These are phyloP conservation scores for Megastigmus dorsalis DNA, from an alignment of 2,888 invertebrate species.

Conservation along the genomic window DNA sequence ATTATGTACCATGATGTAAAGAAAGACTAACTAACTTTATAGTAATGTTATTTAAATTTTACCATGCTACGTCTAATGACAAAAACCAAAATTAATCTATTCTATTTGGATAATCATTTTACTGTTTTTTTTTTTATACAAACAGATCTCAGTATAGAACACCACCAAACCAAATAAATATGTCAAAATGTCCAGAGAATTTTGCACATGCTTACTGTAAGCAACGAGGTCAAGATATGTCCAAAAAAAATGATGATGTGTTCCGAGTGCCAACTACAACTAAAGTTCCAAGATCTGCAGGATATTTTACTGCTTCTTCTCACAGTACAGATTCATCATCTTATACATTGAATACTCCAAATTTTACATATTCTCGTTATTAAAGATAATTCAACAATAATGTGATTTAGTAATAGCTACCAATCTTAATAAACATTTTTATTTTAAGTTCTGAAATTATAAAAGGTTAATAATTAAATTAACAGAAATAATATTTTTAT, in stretches of 20 bases:
- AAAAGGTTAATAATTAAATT: neutral
- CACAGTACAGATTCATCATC: conserved; percentile 14
- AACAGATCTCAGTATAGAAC: conserved; percentile 25
- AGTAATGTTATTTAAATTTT: neutral
- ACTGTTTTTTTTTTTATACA: neutral
- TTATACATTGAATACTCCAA: conserved; percentile 9
- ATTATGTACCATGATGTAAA: neutral
- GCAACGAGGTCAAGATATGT: neutral
- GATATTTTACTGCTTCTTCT: conserved; percentile 44
- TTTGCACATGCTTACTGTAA: neutral
- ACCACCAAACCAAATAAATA: conserved; percentile 26
- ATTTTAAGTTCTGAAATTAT: too few species aligned
- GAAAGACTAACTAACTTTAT: too few species aligned
- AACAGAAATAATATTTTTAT: neutral
- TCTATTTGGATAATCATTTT: too few species aligned
- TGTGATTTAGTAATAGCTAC: too few species aligned
- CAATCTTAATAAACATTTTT: too few species aligned
- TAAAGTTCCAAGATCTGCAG: conserved; percentile 42
- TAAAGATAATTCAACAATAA: conserved; percentile 16
- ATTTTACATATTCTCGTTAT: conserved; percentile 24
- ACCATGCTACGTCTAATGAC: too few species aligned
- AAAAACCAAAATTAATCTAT: too few species aligned
- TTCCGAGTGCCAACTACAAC: conserved; percentile 38
- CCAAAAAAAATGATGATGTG: conserved; percentile 15
- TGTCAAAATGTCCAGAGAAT: neutral